A percentile compares a stretch with the other conserved stretches of the same genome.
Evolutionary conservation across 1,140 invertebrate genomes (phyloP).

Genomic region (Drosophila takahashii): DNA sequence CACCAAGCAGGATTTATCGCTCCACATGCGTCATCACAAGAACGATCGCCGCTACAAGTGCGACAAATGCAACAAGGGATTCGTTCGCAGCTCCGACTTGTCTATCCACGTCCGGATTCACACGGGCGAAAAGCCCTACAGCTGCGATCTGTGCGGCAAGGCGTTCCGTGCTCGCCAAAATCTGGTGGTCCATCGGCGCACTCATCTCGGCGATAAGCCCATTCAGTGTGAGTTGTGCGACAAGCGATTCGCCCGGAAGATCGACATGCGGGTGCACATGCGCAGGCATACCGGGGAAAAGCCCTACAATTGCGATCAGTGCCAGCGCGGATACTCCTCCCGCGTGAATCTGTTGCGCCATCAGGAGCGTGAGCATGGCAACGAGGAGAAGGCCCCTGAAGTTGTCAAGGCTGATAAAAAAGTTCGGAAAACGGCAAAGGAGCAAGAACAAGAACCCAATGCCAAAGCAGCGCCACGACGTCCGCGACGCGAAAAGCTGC

Average conservation of each 20-base stretch:
- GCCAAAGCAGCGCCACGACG: conserved; percentile 29
- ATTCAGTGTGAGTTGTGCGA: conserved; percentile 86
- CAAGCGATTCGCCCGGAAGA: conserved; percentile 87
- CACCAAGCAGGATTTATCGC: conserved; percentile 73
- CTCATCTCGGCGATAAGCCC: conserved; percentile 85
- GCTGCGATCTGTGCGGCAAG: conserved; percentile 75
- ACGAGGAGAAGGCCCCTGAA: conserved; percentile 7
- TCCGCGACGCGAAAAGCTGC: conserved; percentile 62
- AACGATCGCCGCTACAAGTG: conserved; percentile 90
- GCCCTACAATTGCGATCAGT: conserved; percentile 69
- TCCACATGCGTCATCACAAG: conserved; percentile 87
- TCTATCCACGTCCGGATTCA: conserved; percentile 84
- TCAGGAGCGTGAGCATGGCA: conserved; percentile 69
- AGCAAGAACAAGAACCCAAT: conserved; percentile 18
- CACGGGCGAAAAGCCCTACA: conserved; percentile 81
- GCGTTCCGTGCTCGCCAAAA: conserved; percentile 79
- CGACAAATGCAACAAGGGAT: conserved; percentile 86
- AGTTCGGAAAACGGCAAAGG: neutral
- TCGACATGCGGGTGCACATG: conserved; percentile 86
- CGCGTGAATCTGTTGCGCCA: conserved; percentile 72
- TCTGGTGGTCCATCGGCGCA: conserved; percentile 74
- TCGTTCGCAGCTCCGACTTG: conserved; percentile 86
- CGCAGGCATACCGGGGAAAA: conserved; percentile 87
- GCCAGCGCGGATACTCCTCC: conserved; percentile 75
- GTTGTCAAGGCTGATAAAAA: neutral